Percentiles rank a stretch among this genome's conserved stretches.
phyloP scores from a whole-genome alignment of 2,113 vertebrate genomes.

The Willisornis vidua region DNA sequence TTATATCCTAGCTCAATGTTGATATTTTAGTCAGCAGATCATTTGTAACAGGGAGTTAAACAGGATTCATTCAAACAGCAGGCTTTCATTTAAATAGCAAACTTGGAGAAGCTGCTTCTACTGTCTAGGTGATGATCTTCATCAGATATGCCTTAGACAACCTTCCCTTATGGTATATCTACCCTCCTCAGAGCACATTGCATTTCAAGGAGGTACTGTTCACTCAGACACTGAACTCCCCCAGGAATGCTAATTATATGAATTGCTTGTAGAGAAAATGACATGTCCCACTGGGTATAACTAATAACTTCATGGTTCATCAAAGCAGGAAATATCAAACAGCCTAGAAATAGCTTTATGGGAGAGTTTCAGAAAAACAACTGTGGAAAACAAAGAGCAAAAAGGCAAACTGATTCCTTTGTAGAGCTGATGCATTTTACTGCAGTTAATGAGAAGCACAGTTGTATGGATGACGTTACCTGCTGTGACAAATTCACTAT shows the following conservation, averaged over 20 bases:
- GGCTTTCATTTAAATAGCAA: not conserved
- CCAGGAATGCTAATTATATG: not conserved
- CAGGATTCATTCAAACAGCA: not conserved
- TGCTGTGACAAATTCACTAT: not conserved
- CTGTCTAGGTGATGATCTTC: not conserved
- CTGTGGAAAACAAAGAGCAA: not conserved
- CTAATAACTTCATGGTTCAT: not conserved
- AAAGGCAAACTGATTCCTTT: not conserved
- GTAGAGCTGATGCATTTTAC: not conserved
- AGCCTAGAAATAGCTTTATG: not conserved
- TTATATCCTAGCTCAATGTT: no score
- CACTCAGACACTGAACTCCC: not conserved
- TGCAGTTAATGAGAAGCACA: not conserved
- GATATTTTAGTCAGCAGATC: not conserved
- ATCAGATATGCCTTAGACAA: fast-evolving
- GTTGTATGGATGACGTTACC: not conserved
- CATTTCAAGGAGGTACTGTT: not conserved
- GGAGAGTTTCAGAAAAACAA: not conserved
- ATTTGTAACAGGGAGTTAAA: not conserved
- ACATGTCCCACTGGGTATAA: not conserved
- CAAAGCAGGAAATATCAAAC: not conserved
- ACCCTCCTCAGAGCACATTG: fast-evolving
- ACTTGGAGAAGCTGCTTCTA: not conserved
- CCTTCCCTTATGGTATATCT: not conserved
- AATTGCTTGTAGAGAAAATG: not conserved